phyloP scores from a whole-genome alignment of 2,888 invertebrate species.

The Ommatoiulus sabulosus region DNA sequence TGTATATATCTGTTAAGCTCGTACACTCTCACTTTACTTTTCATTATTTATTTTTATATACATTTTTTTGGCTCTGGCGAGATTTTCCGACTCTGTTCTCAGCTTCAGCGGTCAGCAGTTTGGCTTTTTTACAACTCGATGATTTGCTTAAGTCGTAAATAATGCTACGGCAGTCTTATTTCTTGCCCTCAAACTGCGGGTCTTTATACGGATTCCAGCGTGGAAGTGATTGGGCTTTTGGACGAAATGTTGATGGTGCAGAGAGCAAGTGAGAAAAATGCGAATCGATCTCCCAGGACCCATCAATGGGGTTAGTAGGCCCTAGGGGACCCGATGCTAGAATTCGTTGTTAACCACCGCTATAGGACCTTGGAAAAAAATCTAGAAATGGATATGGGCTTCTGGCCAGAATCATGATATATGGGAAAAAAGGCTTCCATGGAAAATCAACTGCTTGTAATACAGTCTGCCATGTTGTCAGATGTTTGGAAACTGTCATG shows the following conservation, averaged over 20 bases:
- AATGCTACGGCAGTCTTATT: slow-evolving; percentile 34
- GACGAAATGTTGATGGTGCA: slow-evolving; percentile 34
- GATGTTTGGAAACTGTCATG: not conserved
- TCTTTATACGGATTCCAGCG: slow-evolving; percentile 11
- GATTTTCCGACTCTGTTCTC: not conserved
- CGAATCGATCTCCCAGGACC: slow-evolving; percentile 7
- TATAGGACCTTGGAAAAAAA: slow-evolving; percentile 30
- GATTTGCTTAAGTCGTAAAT: slow-evolving; percentile 34
- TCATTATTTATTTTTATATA: not conserved
- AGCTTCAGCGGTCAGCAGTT: slow-evolving; percentile 17
- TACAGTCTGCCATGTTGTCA: slow-evolving; percentile 16
- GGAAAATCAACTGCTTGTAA: not conserved
- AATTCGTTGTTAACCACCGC: slow-evolving; percentile 34
- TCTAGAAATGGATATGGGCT: slow-evolving; percentile 26
- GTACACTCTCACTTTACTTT: not conserved
- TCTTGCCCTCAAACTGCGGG: slow-evolving; percentile 23
- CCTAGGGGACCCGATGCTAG: not conserved
- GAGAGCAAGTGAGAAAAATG: slow-evolving; percentile 34
- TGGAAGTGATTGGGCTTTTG: slow-evolving; percentile 34
- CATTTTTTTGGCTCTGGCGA: not conserved
- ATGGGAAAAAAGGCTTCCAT: not conserved
- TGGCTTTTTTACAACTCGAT: slow-evolving; percentile 14
- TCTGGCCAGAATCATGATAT: slow-evolving; percentile 34
- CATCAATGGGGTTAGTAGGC: slow-evolving; percentile 26
- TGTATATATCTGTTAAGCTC: not conserved